Conservation (phyloP, 2,888 invertebrate genomes). For the Hyalella azteca region DNA sequence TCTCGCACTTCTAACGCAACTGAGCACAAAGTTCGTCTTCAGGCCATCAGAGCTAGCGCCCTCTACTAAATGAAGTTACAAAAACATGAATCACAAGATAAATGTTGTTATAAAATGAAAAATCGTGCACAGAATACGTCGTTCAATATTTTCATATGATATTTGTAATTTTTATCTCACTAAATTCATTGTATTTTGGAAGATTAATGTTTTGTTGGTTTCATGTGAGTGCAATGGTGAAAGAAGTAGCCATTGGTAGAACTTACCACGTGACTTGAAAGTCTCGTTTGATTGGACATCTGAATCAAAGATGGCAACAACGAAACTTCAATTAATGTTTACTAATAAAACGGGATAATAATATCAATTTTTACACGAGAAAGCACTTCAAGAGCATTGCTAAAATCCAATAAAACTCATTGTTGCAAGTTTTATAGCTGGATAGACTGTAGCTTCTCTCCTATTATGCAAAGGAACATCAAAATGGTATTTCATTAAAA, state of each 20-base stretch:
- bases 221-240: neutral
- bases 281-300: neutral
- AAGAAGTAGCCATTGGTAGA: slow-evolving; percentile 4
- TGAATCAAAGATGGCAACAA: slow-evolving; percentile 8
- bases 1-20: neutral
- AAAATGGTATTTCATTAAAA: neutral
- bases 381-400: neutral
- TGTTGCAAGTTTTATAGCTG: neutral
- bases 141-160: neutral
- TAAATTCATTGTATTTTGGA: neutral
- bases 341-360: neutral
- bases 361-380: neutral
- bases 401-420: too few relatives aligned
- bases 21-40: neutral
- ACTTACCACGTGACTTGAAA: neutral
- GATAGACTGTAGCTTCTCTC: neutral
- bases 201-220: neutral
- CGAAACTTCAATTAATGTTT: slow-evolving; percentile 10
- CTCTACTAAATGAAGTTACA: neutral
- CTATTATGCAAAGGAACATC: neutral
- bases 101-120: neutral
- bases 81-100: neutral
- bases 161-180: neutral
- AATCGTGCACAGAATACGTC: neutral
- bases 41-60: neutral